Percentiles rank a stretch among this genome's conserved stretches.
These are phyloP conservation scores for Hydrolagus colliei DNA, from an alignment of 2,797 vertebrate genomes.

Conservation along the genomic window DNA sequence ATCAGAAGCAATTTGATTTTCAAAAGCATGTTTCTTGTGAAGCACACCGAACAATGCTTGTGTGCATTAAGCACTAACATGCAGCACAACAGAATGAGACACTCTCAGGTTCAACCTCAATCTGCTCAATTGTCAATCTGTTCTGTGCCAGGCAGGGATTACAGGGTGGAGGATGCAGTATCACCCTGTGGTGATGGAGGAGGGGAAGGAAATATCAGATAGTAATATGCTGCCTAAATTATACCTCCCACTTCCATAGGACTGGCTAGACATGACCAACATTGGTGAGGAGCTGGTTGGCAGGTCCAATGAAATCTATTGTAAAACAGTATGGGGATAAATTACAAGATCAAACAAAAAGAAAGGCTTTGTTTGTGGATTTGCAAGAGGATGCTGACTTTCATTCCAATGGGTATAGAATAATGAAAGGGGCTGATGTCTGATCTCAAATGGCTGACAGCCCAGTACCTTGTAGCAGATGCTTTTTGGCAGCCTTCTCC, in stretches of 20 bases:
- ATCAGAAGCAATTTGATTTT: neutral
- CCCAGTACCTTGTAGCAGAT: neutral
- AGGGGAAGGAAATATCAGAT: neutral
- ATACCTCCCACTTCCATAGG: neutral
- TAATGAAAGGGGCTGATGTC: too few relatives aligned
- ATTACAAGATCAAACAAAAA: neutral
- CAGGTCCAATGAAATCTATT: neutral
- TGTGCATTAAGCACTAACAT: neutral
- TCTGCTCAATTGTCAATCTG: too few relatives aligned
- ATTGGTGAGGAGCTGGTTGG: neutral
- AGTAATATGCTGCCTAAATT: neutral
- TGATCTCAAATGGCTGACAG: too few relatives aligned
- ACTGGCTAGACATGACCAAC: neutral
- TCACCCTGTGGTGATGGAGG: too few relatives aligned
- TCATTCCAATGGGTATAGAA: neutral
- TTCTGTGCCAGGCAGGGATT: too few relatives aligned
- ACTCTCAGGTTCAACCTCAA: too few relatives aligned
- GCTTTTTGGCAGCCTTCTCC: neutral
- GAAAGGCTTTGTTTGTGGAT: neutral
- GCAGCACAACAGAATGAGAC: neutral
- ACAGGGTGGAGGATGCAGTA: too few relatives aligned
- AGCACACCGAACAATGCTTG: neutral
- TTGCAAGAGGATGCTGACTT: neutral
- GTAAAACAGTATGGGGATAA: neutral
- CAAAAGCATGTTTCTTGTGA: neutral